These are phyloP conservation scores for Intellagama lesueurii DNA, from an alignment of 2,797 vertebrate genomes.

Conservation along the genomic window DNA sequence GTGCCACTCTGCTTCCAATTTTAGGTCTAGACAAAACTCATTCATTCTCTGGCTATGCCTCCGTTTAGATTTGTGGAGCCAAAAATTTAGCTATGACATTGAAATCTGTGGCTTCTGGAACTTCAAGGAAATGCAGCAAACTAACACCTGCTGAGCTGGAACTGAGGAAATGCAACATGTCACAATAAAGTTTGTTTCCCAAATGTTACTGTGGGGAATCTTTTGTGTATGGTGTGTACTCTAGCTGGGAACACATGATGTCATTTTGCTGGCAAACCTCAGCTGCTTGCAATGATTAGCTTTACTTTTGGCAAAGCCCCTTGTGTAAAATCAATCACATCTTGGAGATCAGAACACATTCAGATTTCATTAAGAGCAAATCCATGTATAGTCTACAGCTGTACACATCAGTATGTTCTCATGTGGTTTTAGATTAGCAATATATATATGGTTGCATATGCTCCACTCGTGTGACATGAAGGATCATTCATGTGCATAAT, in stretches of 20 bases:
- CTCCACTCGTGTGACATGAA: conserved; percentile 4
- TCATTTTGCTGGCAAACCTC: conserved; percentile 46
- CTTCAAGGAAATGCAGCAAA: conserved; percentile 9
- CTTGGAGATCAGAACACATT: conserved; percentile 37
- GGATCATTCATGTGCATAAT: not conserved
- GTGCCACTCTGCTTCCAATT: conserved; percentile 8
- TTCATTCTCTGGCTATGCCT: not conserved
- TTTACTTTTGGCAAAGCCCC: conserved; percentile 32
- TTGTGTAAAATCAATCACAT: conserved; percentile 48
- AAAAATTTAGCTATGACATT: conserved; percentile 1
- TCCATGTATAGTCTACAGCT: conserved; percentile 38
- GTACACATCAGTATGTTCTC: conserved; percentile 25
- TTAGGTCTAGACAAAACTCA: not conserved
- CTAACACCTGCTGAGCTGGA: not conserved
- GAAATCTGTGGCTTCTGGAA: not conserved
- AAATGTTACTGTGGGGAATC: conserved; percentile 21
- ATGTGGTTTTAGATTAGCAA: conserved; percentile 10
- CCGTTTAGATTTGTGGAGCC: not conserved
- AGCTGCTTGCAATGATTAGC: conserved; percentile 37
- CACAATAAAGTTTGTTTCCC: conserved; percentile 21
- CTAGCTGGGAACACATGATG: conserved; percentile 46
- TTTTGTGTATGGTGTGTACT: conserved; percentile 30
- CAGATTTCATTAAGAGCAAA: conserved; percentile 48
- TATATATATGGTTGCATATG: conserved; percentile 12
- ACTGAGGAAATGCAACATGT: conserved; percentile 21